Percentiles rank a stretch among this genome's conserved stretches.
Evolutionary conservation across 2,797 vertebrate species (phyloP).

Genomic region (Labeo calbasu): DNA sequence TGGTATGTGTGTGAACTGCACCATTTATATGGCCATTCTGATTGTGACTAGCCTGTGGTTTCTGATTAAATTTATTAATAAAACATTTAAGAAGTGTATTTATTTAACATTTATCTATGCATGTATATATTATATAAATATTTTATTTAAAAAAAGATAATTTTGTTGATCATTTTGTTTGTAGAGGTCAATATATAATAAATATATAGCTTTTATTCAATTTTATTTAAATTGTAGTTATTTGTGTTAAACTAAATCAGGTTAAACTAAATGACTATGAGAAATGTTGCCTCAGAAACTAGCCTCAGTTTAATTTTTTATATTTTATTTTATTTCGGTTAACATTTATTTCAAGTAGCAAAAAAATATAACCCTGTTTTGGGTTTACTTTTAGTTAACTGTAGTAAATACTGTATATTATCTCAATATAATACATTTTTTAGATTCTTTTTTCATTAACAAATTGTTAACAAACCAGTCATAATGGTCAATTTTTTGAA

Average conservation of each 20-base stretch:
- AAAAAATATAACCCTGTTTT: no score
- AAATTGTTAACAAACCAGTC: no score
- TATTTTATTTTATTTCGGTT: neutral
- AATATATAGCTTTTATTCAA: neutral
- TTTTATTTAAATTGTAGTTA: neutral
- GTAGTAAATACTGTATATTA: neutral
- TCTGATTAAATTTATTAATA: neutral
- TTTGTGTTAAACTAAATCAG: neutral
- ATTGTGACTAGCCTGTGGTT: neutral
- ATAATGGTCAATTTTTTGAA: no score
- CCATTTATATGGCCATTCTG: neutral
- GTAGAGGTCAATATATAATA: neutral
- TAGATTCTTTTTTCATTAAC: neutral
- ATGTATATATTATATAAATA: neutral
- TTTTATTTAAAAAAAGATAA: neutral
- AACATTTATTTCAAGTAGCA: no score
- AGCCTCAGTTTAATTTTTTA: neutral
- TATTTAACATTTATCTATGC: neutral
- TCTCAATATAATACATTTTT: neutral
- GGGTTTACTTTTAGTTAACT: neutral
- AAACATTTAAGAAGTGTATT: neutral
- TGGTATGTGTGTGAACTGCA: neutral
- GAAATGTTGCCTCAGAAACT: neutral
- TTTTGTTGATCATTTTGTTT: neutral
- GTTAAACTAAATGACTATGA: neutral